Conservation (phyloP, 2,888 invertebrate genomes). For the Agrochola lota region DNA sequence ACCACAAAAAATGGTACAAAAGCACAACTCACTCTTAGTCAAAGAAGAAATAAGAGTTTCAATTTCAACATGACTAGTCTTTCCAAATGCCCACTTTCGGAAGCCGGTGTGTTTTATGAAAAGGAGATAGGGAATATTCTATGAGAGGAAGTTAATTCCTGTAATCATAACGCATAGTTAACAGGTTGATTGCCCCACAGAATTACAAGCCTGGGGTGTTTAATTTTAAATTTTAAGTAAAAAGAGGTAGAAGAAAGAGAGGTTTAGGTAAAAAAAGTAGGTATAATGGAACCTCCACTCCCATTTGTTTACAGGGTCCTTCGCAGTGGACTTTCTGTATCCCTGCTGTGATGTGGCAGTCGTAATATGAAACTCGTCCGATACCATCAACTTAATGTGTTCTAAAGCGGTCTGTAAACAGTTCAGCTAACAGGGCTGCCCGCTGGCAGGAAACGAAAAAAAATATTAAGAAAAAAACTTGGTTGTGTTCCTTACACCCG, state of each 20-base stretch:
- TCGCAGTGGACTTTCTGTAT: constrained; percentile 12
- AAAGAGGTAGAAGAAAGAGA: no score
- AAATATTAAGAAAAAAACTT: no score
- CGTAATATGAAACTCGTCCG: constrained; percentile 38
- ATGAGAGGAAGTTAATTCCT: background rate
- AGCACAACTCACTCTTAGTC: background rate
- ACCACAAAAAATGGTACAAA: background rate
- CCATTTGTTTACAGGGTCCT: no score
- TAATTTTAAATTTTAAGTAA: no score
- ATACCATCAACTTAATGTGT: constrained; percentile 60
- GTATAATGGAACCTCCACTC: background rate
- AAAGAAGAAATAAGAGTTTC: background rate
- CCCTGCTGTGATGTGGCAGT: background rate
- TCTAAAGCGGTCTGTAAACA: constrained; percentile 52
- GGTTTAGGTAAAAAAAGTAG: no score
- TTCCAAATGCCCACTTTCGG: no score
- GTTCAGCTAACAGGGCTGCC: constrained; percentile 13
- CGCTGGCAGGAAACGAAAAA: background rate
- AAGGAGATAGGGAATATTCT: background rate
- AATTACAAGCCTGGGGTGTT: no score
- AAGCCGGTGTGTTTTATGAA: background rate
- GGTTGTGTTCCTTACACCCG: background rate
- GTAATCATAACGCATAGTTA: background rate
- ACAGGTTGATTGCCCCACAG: no score
- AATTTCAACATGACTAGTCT: background rate